Evolutionary conservation across 2,113 vertebrate species (phyloP), one percentile per base, ranked within the genome.

Genomic region (Callocephalon fimbriatum): DNA sequence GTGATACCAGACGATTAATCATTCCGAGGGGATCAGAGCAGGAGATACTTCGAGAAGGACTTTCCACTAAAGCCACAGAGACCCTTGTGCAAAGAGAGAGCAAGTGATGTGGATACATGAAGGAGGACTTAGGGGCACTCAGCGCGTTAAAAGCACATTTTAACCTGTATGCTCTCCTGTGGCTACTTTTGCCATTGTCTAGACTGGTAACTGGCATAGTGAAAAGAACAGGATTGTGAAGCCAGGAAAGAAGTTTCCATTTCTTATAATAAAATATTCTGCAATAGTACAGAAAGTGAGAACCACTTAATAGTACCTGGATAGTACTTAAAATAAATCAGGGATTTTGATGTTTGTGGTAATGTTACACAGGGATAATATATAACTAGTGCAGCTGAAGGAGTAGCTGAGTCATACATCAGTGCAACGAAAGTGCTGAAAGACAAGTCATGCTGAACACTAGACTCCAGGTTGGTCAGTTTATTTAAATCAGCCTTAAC

Each of bases 401-500:
- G 37, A 83, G 67, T 48, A 90, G 71, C 81, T 95, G 92, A 92
- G 77, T 96, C 79, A 95, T 67, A 50, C 1, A 0, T 79, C 72
- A 61, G 62, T 50, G 61, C 79, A 68, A 78, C 0, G 0, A 18
- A 91, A 89, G 86, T 85, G 80, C 91, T 93, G 95, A 92, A 95
- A 82, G 66, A 66, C 67, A 37, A 73, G 65, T 71, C 0, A 0
- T 53, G 68, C 50, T 59, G 59, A 81, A 68, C 0, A 5, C 31
- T 35, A 38, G 66, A 35, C 40, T 72, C 15, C 72, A 86, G 62
- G 47, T 76, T 89, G 81, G 72, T 86, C 80, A 20, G 7, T 92
- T 96, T 92, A 66, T 94, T 95, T 93, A 94, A 82, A 59, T 83
- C 35, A 65, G 13, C 72, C 48, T 35, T 62, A 88, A 72, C n/a